A percentile compares a stretch with the other conserved stretches of the same genome.
phyloP scores from a whole-genome alignment of 2,113 vertebrate genomes.

The Procavia capensis region DNA sequence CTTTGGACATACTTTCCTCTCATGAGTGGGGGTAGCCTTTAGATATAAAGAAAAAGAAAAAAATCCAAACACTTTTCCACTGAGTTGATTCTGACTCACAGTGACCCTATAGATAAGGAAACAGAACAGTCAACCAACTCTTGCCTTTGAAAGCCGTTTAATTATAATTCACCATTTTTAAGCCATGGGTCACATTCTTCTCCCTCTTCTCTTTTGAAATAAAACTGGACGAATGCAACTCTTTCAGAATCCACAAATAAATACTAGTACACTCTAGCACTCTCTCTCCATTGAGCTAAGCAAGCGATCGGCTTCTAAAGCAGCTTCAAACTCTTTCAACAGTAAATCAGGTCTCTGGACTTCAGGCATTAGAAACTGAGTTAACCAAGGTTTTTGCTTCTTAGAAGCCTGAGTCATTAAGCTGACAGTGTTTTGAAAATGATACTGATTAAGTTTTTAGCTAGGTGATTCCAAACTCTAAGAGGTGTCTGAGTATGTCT shows the following conservation, averaged over 20 bases:
- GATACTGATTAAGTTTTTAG: neutral
- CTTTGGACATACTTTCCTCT: neutral
- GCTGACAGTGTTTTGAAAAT: neutral
- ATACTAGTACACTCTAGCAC: neutral
- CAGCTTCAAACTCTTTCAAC: neutral
- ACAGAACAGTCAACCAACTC: neutral
- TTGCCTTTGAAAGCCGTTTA: neutral
- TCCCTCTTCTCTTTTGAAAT: neutral
- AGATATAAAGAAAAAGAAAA: neutral
- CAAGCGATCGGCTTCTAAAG: neutral
- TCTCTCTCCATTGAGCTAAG: neutral
- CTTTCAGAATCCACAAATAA: conserved; percentile 3
- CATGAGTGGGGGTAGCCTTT: neutral
- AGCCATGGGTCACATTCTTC: neutral
- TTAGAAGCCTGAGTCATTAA: neutral
- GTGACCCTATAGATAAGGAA: neutral
- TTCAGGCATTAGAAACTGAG: neutral
- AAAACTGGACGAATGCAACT: neutral
- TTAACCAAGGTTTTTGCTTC: neutral
- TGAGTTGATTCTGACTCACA: no score
- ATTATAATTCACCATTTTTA: neutral
- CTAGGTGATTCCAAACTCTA: neutral
- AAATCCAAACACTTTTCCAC: no score
- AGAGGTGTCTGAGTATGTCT: neutral
- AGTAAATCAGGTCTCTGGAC: neutral